Evolutionary conservation across 1,140 invertebrate species (phyloP), one percentile per base, ranked within the genome.

Genomic region (Drosophila eugracilis): DNA sequence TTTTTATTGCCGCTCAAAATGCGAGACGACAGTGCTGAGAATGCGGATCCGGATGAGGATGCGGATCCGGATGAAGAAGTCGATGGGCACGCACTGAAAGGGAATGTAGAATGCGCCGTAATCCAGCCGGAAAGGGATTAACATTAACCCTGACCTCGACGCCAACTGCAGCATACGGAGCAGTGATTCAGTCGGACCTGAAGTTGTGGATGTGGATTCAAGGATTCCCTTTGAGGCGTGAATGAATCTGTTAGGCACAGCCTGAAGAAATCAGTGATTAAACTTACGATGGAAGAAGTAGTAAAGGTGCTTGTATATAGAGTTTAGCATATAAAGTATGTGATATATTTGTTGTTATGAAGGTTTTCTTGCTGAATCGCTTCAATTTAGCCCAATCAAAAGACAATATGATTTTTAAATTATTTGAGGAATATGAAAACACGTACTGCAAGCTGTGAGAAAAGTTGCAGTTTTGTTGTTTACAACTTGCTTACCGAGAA

Each of bases 61-160:
- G 10, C 26, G 28, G 37, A 54, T 41, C 19, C 44, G 17, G 41
- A 62, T n/a, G 28, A 26, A 15, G 28, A 26, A 2, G 45, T 21
- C 17, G 30, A 53, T 53, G 28, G 19, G 42, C 44, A 59, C 22
- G 30, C 32, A 48, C 9, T 59, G 41, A 71, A 70, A 70, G 42
- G 44, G 71, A 75, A 75, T 66, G 49, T 14, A 34, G 57, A 59
- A 79, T 84, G 62, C 80, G 5, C 59, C 60, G 30, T 66, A 74
- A 22, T 44, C 49, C 37, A 19, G 37, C 28, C 36, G 59, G 32
- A 73, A 66, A 53, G 54, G 57, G 41, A 54, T 63, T 62, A 63
- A 63, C 55, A 52, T 59, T 59, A 67, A 53, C 60, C 45, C 60
- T 53, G 65, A 67, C 37, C 60, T 34, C 19, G 12, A 4, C 21